Percentiles rank a stretch among this genome's conserved stretches.
Conservation (phyloP, 2,888 invertebrate genomes). For the Gymnosoma rotundatum region DNA sequence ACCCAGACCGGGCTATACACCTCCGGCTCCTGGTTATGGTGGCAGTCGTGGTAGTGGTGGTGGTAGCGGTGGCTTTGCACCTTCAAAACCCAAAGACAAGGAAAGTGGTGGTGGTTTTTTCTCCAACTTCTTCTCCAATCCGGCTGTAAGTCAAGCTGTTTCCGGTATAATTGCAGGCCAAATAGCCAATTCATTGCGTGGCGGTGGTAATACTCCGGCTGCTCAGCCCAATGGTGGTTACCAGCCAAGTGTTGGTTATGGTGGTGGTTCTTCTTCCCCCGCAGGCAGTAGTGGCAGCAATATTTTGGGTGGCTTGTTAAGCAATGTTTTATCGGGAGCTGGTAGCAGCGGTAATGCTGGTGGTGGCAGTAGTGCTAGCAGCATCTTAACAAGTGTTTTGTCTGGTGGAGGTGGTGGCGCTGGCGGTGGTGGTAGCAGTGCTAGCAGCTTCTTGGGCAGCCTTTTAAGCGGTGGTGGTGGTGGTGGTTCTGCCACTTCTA, state of each 20-base stretch:
- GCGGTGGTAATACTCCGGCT: constrained; percentile 71
- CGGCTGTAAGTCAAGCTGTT: constrained; percentile 80
- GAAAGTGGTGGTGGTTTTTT: constrained; percentile 79
- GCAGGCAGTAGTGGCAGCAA: constrained; percentile 73
- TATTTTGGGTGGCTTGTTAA: constrained; percentile 77
- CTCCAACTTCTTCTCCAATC: constrained; percentile 80
- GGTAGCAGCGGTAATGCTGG: constrained; percentile 67
- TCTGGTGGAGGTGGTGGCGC: constrained; percentile 72
- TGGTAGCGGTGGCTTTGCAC: constrained; percentile 72
- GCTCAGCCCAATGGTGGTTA: constrained; percentile 74
- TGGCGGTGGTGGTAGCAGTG: constrained; percentile 67
- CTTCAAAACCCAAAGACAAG: constrained; percentile 77
- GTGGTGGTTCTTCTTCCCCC: constrained; percentile 74
- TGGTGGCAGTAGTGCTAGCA: constrained; percentile 74
- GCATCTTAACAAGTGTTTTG: constrained; percentile 75
- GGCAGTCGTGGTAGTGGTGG: constrained; percentile 73
- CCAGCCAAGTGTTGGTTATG: constrained; percentile 75
- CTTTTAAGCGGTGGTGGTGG: constrained; percentile 73
- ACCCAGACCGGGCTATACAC: constrained; percentile 72
- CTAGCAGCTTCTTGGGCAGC: constrained; percentile 71
- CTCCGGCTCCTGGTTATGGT: constrained; percentile 77
- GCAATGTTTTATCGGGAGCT: constrained; percentile 76
- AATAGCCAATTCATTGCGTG: constrained; percentile 80
- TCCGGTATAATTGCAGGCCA: constrained; percentile 81
- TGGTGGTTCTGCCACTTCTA: constrained; percentile 43